Conservation (phyloP, 2,113 vertebrate genomes). For the Pristiophorus japonicus region DNA sequence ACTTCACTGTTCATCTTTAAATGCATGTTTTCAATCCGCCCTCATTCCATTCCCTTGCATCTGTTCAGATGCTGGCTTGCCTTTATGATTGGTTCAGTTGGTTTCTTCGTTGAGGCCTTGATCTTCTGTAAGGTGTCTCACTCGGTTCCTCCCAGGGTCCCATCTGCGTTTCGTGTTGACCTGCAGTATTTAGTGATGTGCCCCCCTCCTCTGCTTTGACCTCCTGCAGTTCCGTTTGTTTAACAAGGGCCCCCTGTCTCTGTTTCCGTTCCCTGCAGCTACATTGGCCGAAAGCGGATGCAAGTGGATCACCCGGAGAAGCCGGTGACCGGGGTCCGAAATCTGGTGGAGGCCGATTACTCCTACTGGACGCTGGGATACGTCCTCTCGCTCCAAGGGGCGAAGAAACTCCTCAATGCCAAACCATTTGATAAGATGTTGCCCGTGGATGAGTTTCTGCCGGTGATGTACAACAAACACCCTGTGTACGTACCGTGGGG, state of each 20-base stretch:
- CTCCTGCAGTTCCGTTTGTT: background rate
- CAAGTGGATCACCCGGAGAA: slow-evolving; percentile 80
- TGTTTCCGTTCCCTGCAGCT: slow-evolving; percentile 53
- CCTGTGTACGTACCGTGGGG: slow-evolving; percentile 70
- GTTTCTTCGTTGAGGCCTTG: background rate
- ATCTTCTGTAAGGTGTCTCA: background rate
- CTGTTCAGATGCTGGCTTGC: background rate
- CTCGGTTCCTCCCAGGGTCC: background rate
- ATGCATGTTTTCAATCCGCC: background rate
- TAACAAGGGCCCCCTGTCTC: background rate
- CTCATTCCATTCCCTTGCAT: background rate
- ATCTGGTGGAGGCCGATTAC: slow-evolving; percentile 81
- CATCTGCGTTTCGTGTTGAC: background rate
- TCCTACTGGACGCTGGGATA: slow-evolving; percentile 90
- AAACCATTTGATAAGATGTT: slow-evolving; percentile 71
- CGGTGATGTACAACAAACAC: slow-evolving; percentile 85
- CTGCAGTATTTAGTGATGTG: background rate
- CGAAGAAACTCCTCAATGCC: slow-evolving; percentile 72
- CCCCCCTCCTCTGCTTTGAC: background rate
- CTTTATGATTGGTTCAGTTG: background rate
- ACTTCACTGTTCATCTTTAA: background rate
- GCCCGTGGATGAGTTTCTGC: slow-evolving; percentile 86
- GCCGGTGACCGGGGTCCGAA: slow-evolving; percentile 72
- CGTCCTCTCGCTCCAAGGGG: slow-evolving; percentile 75
- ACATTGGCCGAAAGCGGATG: slow-evolving; percentile 86